A percentile compares a stretch with the other conserved stretches of the same genome.
Conservation (phyloP, 2,113 vertebrate genomes). For the Toxotes jaculatrix region DNA sequence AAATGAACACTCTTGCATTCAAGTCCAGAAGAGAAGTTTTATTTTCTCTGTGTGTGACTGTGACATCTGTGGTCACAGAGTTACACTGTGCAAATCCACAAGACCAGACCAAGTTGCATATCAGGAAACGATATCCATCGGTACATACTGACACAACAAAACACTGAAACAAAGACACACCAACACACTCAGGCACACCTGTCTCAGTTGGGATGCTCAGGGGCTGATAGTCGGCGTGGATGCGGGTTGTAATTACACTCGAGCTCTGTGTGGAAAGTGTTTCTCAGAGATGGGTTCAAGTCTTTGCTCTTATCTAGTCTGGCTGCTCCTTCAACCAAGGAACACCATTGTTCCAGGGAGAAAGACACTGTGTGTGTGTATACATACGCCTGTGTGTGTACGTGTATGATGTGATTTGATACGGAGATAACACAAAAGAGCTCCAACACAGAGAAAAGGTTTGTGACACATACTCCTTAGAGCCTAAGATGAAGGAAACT, state of each 20-base stretch:
- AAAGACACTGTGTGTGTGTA: slow-evolving; percentile 16
- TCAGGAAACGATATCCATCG: neutral
- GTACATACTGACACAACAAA: slow-evolving; percentile 2
- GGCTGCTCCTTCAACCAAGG: slow-evolving; percentile 47
- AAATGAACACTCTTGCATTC: slow-evolving; percentile 1
- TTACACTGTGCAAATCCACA: neutral
- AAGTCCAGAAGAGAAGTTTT: neutral
- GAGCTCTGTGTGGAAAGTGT: slow-evolving; percentile 43
- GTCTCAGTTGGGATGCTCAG: slow-evolving; percentile 7
- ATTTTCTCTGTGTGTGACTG: neutral
- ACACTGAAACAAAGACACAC: neutral
- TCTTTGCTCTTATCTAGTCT: slow-evolving; percentile 47
- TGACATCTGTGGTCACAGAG: neutral
- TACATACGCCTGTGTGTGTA: neutral
- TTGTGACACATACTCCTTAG: slow-evolving; percentile 6
- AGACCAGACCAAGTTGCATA: neutral
- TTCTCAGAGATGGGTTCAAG: slow-evolving; percentile 56
- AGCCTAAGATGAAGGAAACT: slow-evolving; percentile 46
- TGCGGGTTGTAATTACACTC: slow-evolving; percentile 58
- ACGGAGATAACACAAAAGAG: slow-evolving; percentile 27
- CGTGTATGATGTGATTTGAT: slow-evolving; percentile 27
- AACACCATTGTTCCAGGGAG: slow-evolving; percentile 31
- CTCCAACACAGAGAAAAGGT: slow-evolving; percentile 10
- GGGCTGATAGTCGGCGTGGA: slow-evolving; percentile 21
- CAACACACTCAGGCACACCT: neutral